Evolutionary conservation across 2,797 vertebrate species (phyloP).

Genomic region (Cichlasoma orientale): DNA sequence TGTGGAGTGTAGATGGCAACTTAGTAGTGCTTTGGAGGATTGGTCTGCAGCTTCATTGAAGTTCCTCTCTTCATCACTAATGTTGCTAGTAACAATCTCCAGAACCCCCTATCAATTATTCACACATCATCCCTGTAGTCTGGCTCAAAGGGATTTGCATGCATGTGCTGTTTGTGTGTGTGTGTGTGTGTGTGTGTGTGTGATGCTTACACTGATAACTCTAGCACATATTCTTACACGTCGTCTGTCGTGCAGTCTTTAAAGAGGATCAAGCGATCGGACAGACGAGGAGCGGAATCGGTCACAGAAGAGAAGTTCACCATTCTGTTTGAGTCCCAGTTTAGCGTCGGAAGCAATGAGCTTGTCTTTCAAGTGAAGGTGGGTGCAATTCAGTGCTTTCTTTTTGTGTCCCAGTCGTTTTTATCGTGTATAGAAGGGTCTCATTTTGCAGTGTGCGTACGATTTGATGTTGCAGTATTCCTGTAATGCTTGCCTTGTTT

Average conservation of each 20-base stretch:
- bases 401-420: not conserved
- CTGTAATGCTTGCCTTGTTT: not conserved
- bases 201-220: not conserved
- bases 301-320: slow-evolving; percentile 99
- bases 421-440: not conserved
- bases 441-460: not conserved
- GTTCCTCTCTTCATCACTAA: not conserved
- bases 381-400: not conserved
- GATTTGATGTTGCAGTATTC: not conserved
- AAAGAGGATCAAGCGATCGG: slow-evolving; percentile 96
- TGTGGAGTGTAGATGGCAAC: not conserved
- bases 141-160: slow-evolving; percentile 25
- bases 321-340: slow-evolving; percentile 96
- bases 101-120: slow-evolving; percentile 29
- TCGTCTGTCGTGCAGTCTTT: slow-evolving; percentile 82
- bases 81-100: slow-evolving; percentile 10
- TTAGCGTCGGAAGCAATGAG: slow-evolving; percentile 96
- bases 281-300: slow-evolving; percentile 93
- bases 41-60: not conserved
- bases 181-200: not conserved
- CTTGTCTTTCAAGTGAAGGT: slow-evolving; percentile 98
- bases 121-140: not conserved
- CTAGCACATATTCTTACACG: not conserved
- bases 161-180: not conserved
- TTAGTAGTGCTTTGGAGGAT: not conserved